Base-by-base conservation (phyloP, 2,113 vertebrate species). In the Tychaedon coryphoeus region DNA sequence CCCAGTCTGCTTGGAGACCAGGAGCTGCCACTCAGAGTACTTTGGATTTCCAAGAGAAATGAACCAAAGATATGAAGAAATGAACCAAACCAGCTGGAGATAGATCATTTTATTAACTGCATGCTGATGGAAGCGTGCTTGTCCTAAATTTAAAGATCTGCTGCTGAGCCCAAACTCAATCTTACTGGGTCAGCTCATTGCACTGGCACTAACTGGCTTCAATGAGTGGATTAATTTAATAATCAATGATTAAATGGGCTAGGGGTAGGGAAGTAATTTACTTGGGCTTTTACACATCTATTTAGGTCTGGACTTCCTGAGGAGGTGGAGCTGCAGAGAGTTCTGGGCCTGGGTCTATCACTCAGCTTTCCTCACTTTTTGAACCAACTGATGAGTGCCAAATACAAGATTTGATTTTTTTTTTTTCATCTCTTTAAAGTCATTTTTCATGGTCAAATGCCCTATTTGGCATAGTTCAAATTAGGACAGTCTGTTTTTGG, bases 381-480 rank as follows among this genome's bases (percentile, higher is more conserved):
- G 34, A 53, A 43, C 25, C 5, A 13, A 38, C 4, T 5, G 2
- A 47, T 58, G 9, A 14, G 13, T 73, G 45, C 50, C 38, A 28
- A 92, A 65, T 34, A 34, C 6, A 69, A 53, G 73, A 71, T 69
- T 74, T 87, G 11, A 34, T 62, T 26, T 38, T 38, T 40, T 42
- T 43, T 51, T 23, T 20, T 14, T 31, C 12, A 31, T 43, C n/a
- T 50, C 70, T 91, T 90, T 62, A 76, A 70, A 85, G 50, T 81
- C 1, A 75, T 75, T 92, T 95, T 91, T 92, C 84, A 82, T 91
- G 89, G 62, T 89, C 62, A 89, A 72, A 75, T 89, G 50, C 61
- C 57, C 77, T 87, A 29, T 85, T 91, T 89, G 94, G 87, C 74
- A 51, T 13, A 69, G 78, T 79, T 94, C 62, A 85, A 56, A 90